A percentile compares a stretch with the other conserved stretches of the same genome.
Conservation (phyloP, 2,888 invertebrate genomes). For the Hydrotaea diabolus region DNA sequence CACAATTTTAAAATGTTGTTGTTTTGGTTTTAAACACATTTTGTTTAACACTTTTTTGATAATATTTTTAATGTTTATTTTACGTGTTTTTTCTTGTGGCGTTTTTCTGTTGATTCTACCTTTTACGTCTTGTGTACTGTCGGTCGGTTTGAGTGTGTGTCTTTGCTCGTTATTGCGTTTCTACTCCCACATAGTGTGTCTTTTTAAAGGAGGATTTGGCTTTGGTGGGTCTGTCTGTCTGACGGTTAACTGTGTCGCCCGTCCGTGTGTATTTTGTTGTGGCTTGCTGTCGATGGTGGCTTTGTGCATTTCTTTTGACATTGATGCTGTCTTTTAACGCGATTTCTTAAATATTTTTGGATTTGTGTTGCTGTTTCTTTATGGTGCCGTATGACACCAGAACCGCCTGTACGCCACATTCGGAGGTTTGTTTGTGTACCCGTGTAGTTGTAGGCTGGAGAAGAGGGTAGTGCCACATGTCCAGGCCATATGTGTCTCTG, state of each 20-base stretch:
- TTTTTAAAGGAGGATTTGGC: neutral
- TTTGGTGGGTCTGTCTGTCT: neutral
- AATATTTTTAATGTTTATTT: slow-evolving; percentile 14
- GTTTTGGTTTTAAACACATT: neutral
- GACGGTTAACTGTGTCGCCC: too few species aligned
- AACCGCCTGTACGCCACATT: too few species aligned
- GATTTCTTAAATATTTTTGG: slow-evolving; percentile 28
- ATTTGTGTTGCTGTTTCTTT: too few species aligned
- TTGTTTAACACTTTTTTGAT: slow-evolving; percentile 19
- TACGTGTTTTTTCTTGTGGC: neutral
- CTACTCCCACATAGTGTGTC: slow-evolving; percentile 10
- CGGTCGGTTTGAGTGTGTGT: neutral
- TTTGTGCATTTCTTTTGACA: slow-evolving; percentile 16
- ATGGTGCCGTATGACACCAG: too few species aligned
- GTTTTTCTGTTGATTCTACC: neutral
- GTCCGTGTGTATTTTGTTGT: too few species aligned
- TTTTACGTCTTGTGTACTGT: neutral
- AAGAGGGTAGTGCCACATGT: neutral
- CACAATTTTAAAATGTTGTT: slow-evolving; percentile 6
- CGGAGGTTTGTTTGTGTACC: too few species aligned
- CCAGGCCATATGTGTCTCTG: too few species aligned
- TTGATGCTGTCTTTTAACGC: neutral
- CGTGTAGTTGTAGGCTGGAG: too few species aligned
- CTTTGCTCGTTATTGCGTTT: slow-evolving; percentile 5
- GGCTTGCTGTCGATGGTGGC: neutral